Conservation (phyloP, 2,888 invertebrate genomes). For the Eupithecia subfuscata region DNA sequence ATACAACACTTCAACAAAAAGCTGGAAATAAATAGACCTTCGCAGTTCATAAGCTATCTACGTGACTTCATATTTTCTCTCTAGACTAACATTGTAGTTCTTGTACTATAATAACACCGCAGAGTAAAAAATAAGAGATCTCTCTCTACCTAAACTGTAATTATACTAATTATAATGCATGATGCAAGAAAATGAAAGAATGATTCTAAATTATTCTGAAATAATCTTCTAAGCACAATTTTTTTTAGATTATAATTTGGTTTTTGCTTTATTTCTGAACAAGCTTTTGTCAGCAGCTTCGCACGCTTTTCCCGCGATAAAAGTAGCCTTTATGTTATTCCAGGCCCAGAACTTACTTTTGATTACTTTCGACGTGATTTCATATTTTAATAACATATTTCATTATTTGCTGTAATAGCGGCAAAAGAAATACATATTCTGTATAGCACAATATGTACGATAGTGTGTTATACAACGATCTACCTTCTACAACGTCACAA, state of each 20-base stretch:
- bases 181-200: not conserved
- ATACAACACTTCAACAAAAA: not conserved
- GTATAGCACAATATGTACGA: no score
- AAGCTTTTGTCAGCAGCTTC: not conserved
- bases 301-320: not conserved
- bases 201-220: not conserved
- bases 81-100: conserved; percentile 13
- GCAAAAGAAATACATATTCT: no score
- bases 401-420: no score
- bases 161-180: not conserved
- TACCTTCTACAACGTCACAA: no score
- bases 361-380: no score
- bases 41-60: not conserved
- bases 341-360: no score
- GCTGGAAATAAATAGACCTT: not conserved
- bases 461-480: no score
- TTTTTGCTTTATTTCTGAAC: not conserved
- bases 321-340: not conserved
- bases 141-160: not conserved
- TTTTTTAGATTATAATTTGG: not conserved
- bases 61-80: conserved; percentile 30
- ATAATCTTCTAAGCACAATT: not conserved
- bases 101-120: not conserved
- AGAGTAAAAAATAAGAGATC: not conserved
- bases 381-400: no score